Evolutionary conservation across 2,888 invertebrate species (phyloP).

Genomic region (Eupithecia centaureata): DNA sequence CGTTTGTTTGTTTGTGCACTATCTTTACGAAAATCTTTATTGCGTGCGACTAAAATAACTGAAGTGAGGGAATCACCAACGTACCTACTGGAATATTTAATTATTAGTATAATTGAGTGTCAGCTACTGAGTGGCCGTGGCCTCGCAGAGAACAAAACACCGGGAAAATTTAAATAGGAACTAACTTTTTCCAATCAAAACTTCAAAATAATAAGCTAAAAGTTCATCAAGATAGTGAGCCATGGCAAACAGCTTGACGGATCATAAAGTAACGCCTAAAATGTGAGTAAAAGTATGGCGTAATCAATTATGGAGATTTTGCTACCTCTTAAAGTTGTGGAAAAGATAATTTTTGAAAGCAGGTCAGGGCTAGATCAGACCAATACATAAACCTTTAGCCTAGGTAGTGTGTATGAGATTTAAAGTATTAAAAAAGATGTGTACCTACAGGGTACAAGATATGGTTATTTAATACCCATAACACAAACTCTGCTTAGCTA

Average conservation of each 20-base stretch:
- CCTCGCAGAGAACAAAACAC: not conserved
- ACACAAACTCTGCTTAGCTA: no score
- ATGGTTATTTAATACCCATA: no score
- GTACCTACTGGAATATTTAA: not conserved
- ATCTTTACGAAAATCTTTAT: not conserved
- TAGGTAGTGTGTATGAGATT: not conserved
- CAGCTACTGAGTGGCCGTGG: not conserved
- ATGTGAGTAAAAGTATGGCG: constrained; percentile 14
- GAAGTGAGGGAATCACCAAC: not conserved
- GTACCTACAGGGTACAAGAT: no score
- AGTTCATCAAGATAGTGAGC: not conserved
- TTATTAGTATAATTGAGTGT: not conserved
- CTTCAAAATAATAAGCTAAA: not conserved
- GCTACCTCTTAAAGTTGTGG: not conserved
- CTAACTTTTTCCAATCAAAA: not conserved
- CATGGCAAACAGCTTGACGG: not conserved
- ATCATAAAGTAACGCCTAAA: constrained; percentile 22
- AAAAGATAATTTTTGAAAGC: not conserved
- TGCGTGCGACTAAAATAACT: not conserved
- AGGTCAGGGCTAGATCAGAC: not conserved
- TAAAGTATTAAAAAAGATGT: not conserved
- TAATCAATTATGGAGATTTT: not conserved
- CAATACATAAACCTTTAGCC: not conserved
- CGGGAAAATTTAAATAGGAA: not conserved
- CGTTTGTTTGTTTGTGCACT: not conserved